Conservation (phyloP, 2,888 invertebrate species). For the Ferrisia virgata region DNA sequence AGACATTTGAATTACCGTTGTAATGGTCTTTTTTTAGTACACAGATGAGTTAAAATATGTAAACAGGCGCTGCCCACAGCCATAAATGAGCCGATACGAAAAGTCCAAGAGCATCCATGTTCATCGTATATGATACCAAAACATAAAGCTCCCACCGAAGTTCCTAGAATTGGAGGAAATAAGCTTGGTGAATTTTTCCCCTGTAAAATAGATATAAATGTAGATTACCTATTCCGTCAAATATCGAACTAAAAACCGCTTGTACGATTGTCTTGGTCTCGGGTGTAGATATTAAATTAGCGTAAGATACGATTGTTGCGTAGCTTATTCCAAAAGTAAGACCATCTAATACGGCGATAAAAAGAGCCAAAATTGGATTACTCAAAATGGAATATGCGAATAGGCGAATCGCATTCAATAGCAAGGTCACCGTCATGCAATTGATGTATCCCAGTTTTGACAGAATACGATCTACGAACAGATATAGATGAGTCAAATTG, state of each 20-base stretch:
- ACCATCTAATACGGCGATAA: background rate
- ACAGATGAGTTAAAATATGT: background rate
- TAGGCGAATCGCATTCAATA: background rate
- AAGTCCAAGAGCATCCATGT: slow-evolving; percentile 22
- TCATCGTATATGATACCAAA: background rate
- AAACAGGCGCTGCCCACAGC: background rate
- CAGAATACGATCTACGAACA: background rate
- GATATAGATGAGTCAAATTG: background rate
- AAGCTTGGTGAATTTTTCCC: background rate
- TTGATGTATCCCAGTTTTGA: background rate
- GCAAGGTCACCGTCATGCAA: background rate
- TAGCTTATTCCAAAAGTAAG: background rate
- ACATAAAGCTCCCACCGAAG: background rate
- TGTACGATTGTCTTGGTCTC: background rate
- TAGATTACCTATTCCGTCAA: slow-evolving; percentile 3
- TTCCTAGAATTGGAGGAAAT: background rate
- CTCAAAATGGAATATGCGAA: background rate
- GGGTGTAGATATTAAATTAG: background rate
- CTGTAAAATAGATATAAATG: background rate
- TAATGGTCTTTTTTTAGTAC: background rate
- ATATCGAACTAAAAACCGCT: background rate
- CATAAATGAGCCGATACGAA: slow-evolving; percentile 30
- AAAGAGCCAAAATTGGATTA: background rate
- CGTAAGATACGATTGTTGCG: background rate
- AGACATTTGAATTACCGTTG: too few relatives aligned